Evolutionary conservation across 2,888 invertebrate genomes (phyloP).

Genomic region (Tipula confusa): DNA sequence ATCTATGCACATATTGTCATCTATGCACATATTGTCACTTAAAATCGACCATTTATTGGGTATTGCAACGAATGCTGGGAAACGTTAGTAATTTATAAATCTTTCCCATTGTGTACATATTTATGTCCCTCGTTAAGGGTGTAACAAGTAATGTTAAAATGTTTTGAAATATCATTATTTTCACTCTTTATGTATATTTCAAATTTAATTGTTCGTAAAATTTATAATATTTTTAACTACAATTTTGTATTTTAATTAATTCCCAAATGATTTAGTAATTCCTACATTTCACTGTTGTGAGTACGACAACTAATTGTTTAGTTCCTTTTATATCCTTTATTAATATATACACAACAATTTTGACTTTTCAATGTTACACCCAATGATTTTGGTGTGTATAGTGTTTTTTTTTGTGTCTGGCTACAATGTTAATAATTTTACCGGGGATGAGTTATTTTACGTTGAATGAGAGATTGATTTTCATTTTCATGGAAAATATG

Average conservation of each 20-base stretch:
- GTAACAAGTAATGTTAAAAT: neutral
- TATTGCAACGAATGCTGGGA: too few relatives aligned
- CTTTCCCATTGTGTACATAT: neutral
- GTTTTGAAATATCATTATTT: neutral
- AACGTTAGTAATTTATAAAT: too few relatives aligned
- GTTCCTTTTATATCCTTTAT: neutral
- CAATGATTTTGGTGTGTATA: neutral
- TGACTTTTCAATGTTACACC: neutral
- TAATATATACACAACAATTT: conserved; percentile 3
- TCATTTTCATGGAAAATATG: neutral
- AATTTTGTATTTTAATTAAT: neutral
- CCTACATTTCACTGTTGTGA: neutral
- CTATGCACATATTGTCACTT: too few relatives aligned
- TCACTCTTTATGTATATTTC: neutral
- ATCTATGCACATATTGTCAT: too few relatives aligned
- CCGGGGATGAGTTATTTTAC: neutral
- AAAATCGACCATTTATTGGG: too few relatives aligned
- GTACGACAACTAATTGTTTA: neutral
- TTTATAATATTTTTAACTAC: neutral
- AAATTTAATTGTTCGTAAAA: neutral
- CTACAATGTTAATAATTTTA: neutral
- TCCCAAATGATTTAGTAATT: neutral
- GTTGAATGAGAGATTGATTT: neutral
- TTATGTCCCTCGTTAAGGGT: neutral
- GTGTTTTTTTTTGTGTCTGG: neutral